Base-by-base conservation (phyloP, 2,888 invertebrate genomes). In the Ypsolopha sequella region DNA sequence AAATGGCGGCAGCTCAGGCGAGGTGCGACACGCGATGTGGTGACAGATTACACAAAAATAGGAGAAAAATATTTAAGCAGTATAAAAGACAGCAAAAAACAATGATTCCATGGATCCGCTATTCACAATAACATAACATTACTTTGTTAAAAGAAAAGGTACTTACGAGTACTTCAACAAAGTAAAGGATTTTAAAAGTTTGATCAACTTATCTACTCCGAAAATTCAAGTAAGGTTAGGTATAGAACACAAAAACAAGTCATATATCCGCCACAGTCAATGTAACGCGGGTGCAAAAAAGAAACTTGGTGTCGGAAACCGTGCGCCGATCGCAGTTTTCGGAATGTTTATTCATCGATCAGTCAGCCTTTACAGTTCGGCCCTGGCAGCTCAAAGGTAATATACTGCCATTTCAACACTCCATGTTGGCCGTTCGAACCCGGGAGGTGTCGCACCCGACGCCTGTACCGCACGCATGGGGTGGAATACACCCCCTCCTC, bases 1-100 rank as follows among this genome's bases (percentile, higher is more conserved):
- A 82, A 79, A 84, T 84, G 81, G 80, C 76, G 66, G 72, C 65
- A 64, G 61, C 62, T 59, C 64, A 67, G 69, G 69, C 69, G 65
- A 63, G 59, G 62, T 61, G 60, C 59, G 66, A 60, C 77, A 79
- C 79, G 79, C 79, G 65, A 78, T 54, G 59, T 53, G 58, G 51
- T 36, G 51, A 14, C 45, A 45, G 48, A 35, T 48, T 48, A 11
- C 2, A 9, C 11, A n/a, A 1, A 6, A 45, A 45, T 11, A 24
- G 24, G 2, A 24, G 4, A 24, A 24, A 24, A 3, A 24, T 24
- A 24, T 24, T 24, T 24, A 24, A 24, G 4, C 24, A 24, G 24
- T 24, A 4, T 24, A 24, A 24, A 24, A 24, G 4, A 24, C n/a
- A 24, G 4, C 24, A 24, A 2, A 24, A 24, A 24, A 24, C 24